Base-by-base conservation (phyloP, 1,140 invertebrate genomes). In the Drosophila ercepeae region DNA sequence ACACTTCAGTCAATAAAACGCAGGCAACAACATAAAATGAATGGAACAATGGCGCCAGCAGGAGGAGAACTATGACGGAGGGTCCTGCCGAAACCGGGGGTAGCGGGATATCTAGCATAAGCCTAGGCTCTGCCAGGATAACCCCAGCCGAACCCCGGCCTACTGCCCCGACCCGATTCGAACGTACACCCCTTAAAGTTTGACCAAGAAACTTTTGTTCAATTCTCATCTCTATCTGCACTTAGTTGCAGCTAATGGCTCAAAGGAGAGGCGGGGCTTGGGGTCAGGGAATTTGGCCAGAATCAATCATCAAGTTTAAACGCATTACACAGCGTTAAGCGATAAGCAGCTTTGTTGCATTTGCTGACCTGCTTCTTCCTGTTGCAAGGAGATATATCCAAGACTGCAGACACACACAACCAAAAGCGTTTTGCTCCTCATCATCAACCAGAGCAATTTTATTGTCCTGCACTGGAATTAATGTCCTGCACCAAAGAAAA, bases 281-380 rank as follows among this genome's bases (percentile, higher is more conserved):
- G 7, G 25, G 36, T 16, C 8, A 5, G 23, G 34, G 23, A 14
- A 34, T 58, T 57, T 50, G 55, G 36, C 48, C 58, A 16, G 59
- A 86, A 86, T 86, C 81, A 86, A 86, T 86, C 81, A 86, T 88
- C 81, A 81, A 81, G 82, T 88, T 86, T 86, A 88, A 86, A 86
- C 82, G 81, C 81, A 86, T 86, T 86, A 88, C 82, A 81, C 55
- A 63, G 82, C 81, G 81, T 86, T 88, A 88, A 86, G 78, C 82
- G 81, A 88, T 86, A 86, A 86, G 81, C 81, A 86, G 81, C 81
- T 86, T 86, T 86, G 81, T 81, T 86, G 81, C 81, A 81, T 77
- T 78, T 61, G 23, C 44, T 59, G 52, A 65, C 61, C 61, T 61
- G 70, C 74, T 78, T 41, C 75, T 58, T 73, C 69, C 68, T 34